Base-by-base conservation (phyloP, 2,888 invertebrate species). In the Drosophila borborema region DNA sequence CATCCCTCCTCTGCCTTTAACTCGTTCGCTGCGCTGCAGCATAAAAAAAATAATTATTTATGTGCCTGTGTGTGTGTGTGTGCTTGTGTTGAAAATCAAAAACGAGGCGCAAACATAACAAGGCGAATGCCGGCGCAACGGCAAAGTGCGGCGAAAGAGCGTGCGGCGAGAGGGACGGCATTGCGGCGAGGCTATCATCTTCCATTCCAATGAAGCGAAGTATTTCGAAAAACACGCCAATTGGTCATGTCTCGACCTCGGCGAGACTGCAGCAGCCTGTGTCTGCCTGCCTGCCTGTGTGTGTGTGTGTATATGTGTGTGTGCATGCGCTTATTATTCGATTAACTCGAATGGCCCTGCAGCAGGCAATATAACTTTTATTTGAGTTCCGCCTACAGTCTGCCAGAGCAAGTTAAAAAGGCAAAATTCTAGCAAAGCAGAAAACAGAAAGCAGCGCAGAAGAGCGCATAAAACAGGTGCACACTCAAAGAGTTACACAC, bases 311-410 rank as follows among this genome's bases (percentile, higher is more conserved):
- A 23, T 64, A 31, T 75, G 64, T 71, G 65, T 76, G 72, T 64
- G 65, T 72, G 60, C 31, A 70, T 63, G 78, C 61, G 80, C 86
- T 82, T 87, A 86, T 86, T 86, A 87, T 86, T 86, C 86, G 86
- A 86, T 86, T 86, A 86, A 84, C 87, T 86, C 65, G 83, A 86
- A 79, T 82, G 56, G 83, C 90, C 90, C 90, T 89, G 85, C 83
- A 87, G 90, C 91, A 74, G 74, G 82, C 89, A 90, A 82, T 89
- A 90, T 87, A 85, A 84, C 86, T 82, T 91, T 90, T 86, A 86
- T 82, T 84, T 72, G 83, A 87, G 86, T 74, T 87, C 82, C 86
- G 86, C 86, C 86, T 86, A 80, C 82, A 85, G 71, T 69, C 81
- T 61, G 61, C 48, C 77, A 73, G 48, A 73, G 48, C 41, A 43